Evolutionary conservation across 2,888 invertebrate genomes (phyloP), one percentile per base, ranked within the genome.

Genomic region (Crepidodera aurea): DNA sequence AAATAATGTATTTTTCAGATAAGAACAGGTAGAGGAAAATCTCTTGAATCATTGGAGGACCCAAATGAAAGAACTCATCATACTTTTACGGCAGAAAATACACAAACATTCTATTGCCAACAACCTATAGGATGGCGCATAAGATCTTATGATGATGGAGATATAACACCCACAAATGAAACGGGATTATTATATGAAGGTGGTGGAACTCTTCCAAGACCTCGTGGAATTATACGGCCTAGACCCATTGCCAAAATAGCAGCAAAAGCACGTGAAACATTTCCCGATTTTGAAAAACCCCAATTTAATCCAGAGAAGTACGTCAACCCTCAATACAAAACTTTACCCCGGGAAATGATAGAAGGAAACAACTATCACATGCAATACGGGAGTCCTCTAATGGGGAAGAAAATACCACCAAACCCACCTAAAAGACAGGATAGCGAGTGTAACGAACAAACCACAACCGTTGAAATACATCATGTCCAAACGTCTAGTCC

Each of bases 111-210:
- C 65, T 83, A 81, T 73, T 83, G 80, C 69, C 82, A 79, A 62
- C 82, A 82, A 67, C 74, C 79, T 15, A 75, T 78, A 46, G 84
- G 84, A 18, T 80, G 81, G 79, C 71, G 82, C 42, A 83, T 84
- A 0, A 84, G 87, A 67, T 90, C 91, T 65, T 93, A 92, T 78
- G 94, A 94, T 79, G 94, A 94, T 77, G 94, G 94, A 13, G 94
- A 95, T 79, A 90, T 94, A 67, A 94, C 94, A 27, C 91, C 92
- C 10, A 94, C 94, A 46, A 94, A 94, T 77, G 94, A 94, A 79
- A 82, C 84, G 27, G 70, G 67, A 4, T 56, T 76, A 22, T 42
- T 79, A 32, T 80, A 81, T 62, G 90, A 90, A 71, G 92, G 92
- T 0, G 91, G 92, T 1, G 94, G 94, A 5, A 96, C 96, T 0